phyloP scores from a whole-genome alignment of 2,888 invertebrate species.

The Lithosia quadra region DNA sequence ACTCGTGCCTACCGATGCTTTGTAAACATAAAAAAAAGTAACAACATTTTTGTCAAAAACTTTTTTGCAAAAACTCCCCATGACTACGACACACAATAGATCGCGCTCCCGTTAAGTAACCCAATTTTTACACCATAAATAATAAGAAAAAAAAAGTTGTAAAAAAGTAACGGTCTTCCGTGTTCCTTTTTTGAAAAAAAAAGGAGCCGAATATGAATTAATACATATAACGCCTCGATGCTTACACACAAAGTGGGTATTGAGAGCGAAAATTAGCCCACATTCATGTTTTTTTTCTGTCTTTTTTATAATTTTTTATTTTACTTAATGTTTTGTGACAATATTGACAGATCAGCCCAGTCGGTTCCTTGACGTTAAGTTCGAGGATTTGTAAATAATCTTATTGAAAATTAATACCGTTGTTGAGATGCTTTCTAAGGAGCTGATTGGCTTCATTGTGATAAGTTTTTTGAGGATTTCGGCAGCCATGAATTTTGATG shows the following conservation, averaged over 20 bases:
- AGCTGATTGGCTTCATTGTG: conserved; percentile 82
- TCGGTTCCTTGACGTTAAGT: conserved; percentile 60
- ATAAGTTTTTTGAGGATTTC: conserved; percentile 71
- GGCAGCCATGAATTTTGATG: conserved; percentile 65
- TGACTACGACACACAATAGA: conserved; percentile 67
- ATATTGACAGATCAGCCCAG: conserved; percentile 83
- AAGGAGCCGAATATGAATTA: conserved; percentile 71
- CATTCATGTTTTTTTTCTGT: conserved; percentile 72
- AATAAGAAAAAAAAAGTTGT: conserved; percentile 71
- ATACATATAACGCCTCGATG: conserved; percentile 84
- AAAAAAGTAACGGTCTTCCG: conserved; percentile 80
- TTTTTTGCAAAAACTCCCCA: conserved; percentile 56
- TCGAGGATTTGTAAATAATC: conserved; percentile 84
- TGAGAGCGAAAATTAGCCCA: conserved; percentile 85
- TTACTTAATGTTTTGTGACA: conserved; percentile 80
- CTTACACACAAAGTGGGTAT: conserved; percentile 81
- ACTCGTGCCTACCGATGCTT: conserved; percentile 49
- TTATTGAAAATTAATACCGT: conserved; percentile 83
- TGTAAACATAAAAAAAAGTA: conserved; percentile 48
- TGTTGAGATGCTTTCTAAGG: conserved; percentile 65
- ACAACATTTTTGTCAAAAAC: conserved; percentile 56
- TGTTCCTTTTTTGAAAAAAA: conserved; percentile 59
- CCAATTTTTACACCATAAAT: conserved; percentile 86
- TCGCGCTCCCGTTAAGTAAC: conserved; percentile 84
- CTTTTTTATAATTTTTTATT: conserved; percentile 53